phyloP scores from a whole-genome alignment of 2,888 invertebrate species.

The Harpalus rubripes region DNA sequence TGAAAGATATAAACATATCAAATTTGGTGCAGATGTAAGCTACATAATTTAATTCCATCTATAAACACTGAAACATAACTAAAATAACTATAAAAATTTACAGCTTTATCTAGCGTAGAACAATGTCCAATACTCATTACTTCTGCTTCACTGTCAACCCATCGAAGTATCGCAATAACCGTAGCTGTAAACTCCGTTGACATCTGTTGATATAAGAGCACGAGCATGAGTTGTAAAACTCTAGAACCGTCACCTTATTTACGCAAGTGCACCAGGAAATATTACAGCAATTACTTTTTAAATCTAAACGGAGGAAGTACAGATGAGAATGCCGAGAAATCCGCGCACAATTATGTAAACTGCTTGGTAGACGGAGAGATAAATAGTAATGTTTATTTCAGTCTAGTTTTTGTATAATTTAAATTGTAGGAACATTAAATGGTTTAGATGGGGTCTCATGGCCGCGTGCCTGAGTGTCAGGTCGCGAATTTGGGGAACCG shows the following conservation, averaged over 20 bases:
- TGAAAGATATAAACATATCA: too few species aligned
- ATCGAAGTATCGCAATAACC: constrained; percentile 34
- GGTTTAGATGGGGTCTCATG: too few species aligned
- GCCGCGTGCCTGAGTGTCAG: too few species aligned
- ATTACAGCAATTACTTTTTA: constrained; percentile 38
- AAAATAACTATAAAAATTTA: too few species aligned
- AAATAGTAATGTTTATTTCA: too few species aligned
- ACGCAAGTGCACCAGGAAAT: constrained; percentile 34
- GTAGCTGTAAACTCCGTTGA: constrained; percentile 28
- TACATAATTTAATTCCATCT: too few species aligned
- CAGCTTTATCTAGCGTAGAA: not conserved
- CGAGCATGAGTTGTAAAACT: constrained; percentile 12
- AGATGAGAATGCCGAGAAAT: constrained; percentile 2
- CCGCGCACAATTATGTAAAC: not conserved
- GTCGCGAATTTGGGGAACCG: too few species aligned
- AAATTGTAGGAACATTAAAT: too few species aligned
- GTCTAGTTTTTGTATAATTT: too few species aligned
- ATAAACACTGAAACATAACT: too few species aligned
- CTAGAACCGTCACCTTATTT: constrained; percentile 36
- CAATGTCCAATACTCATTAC: constrained; percentile 12
- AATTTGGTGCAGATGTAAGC: too few species aligned
- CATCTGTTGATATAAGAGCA: constrained; percentile 38
- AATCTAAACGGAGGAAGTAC: constrained; percentile 33
- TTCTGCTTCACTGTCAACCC: constrained; percentile 3
- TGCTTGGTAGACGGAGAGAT: too few species aligned